These are phyloP conservation scores for Trachelus iudaicus DNA, from an alignment of 2,888 invertebrate species.

Conservation along the genomic window DNA sequence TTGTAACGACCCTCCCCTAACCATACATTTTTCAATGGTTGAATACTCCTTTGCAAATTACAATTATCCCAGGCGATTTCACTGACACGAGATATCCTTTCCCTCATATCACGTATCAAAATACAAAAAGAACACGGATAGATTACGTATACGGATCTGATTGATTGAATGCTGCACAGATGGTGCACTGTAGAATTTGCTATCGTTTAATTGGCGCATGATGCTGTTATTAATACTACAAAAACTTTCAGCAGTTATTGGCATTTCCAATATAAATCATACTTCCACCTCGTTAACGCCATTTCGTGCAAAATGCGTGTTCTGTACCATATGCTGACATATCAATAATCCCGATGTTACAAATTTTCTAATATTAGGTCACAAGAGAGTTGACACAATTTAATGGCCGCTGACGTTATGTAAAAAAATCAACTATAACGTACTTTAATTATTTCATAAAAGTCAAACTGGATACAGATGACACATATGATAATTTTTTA, in stretches of 20 bases:
- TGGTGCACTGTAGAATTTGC: background rate
- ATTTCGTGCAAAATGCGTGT: background rate
- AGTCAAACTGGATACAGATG: background rate
- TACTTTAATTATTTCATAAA: background rate
- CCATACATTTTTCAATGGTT: background rate
- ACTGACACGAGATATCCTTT: background rate
- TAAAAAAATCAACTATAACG: background rate
- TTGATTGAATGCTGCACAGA: background rate
- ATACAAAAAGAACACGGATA: background rate
- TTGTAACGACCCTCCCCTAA: background rate
- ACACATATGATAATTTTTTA: background rate
- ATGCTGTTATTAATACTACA: background rate
- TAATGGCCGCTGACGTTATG: background rate
- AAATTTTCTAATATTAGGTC: background rate
- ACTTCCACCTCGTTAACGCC: background rate
- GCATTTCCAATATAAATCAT: background rate
- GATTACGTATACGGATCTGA: background rate
- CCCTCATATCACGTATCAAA: background rate
- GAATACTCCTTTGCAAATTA: background rate
- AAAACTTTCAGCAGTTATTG: background rate
- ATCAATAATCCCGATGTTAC: background rate
- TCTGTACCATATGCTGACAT: background rate
- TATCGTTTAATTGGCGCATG: background rate
- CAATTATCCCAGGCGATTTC: background rate
- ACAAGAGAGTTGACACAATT: background rate